Base-by-base conservation (phyloP, 2,113 vertebrate genomes). In the Dicentrarchus labrax region DNA sequence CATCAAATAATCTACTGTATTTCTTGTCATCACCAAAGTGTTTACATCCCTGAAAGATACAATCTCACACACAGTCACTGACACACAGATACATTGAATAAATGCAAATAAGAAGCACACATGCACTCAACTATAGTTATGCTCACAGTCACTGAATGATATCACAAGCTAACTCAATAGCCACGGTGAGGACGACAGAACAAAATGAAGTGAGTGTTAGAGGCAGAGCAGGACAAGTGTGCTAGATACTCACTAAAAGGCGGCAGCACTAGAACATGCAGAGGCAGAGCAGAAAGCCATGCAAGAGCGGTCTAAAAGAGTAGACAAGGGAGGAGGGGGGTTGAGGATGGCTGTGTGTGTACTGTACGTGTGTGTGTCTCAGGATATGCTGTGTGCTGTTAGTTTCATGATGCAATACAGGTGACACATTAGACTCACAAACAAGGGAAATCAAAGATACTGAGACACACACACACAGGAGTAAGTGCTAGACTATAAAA, bases 401-500 rank as follows among this genome's bases (percentile, higher is more conserved):
- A 83, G 71, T 88, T 78, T 64, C 51, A 80, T 72, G 51, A 88
- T 80, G 81, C 66, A 84, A 74, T 38, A 83, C 54, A 90, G 4
- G 24, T 68, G 47, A 87, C 39, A 76, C 36, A 76, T 70, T 48
- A 82, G 67, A 91, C 76, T 65, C 60, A 86, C 68, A 79, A 61
- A 78, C 68, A 60, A 76, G 30, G 54, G 38, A 7, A 87, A 71
- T 84, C 47, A 70, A 65, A 84, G 60, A 85, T 72, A 89, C 92
- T 90, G 89, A 93, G 89, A 94, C 91, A 93, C 90, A 92, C 90
- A 92, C 30, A 30, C 89, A 92, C 90, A 88, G 69, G 75, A 74
- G 39, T 76, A 78, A 85, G 21, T 36, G 76, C 24, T 15, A 15
- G 7, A 70, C 45, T 65, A 54, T 38, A 81, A 81, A 77, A 84